Percentiles rank a stretch among this genome's conserved stretches.
Evolutionary conservation across 2,888 invertebrate genomes (phyloP).

Genomic region (Argyra leucocephala): DNA sequence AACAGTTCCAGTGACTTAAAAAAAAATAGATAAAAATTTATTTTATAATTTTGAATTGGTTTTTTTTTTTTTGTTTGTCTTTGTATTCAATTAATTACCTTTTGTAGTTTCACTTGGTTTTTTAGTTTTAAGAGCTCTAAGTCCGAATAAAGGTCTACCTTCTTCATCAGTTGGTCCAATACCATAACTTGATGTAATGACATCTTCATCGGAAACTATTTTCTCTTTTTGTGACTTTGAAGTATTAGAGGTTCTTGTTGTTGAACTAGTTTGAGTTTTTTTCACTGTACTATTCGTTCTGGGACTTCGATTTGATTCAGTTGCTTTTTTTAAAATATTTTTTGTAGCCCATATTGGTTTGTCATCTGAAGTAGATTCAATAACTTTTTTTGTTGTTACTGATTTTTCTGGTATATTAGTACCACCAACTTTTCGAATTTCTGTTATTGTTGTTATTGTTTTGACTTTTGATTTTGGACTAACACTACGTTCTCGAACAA

Average conservation of each 20-base stretch:
- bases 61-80: not conserved
- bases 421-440: constrained; percentile 23
- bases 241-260: constrained; percentile 36
- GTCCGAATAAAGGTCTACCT: constrained; percentile 68
- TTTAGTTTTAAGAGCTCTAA: constrained; percentile 58
- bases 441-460: constrained; percentile 28
- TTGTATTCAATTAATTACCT: constrained; percentile 45
- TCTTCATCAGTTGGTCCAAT: constrained; percentile 74
- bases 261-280: constrained; percentile 39
- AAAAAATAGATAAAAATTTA: constrained; percentile 11
- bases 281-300: constrained; percentile 21
- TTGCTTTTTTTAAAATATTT: constrained; percentile 50
- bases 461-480: constrained; percentile 38
- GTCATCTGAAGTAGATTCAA: constrained; percentile 39
- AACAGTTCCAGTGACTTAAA: constrained; percentile 61
- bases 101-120: constrained; percentile 54
- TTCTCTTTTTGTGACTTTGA: constrained; percentile 36
- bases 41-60: not conserved
- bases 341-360: constrained; percentile 56
- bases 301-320: constrained; percentile 35
- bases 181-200: constrained; percentile 71
- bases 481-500: constrained; percentile 30
- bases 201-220: constrained; percentile 47
- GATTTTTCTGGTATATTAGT: constrained; percentile 34
- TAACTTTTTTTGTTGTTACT: constrained; percentile 38